phyloP scores from a whole-genome alignment of 2,888 invertebrate genomes.

The Axea sp. region DNA sequence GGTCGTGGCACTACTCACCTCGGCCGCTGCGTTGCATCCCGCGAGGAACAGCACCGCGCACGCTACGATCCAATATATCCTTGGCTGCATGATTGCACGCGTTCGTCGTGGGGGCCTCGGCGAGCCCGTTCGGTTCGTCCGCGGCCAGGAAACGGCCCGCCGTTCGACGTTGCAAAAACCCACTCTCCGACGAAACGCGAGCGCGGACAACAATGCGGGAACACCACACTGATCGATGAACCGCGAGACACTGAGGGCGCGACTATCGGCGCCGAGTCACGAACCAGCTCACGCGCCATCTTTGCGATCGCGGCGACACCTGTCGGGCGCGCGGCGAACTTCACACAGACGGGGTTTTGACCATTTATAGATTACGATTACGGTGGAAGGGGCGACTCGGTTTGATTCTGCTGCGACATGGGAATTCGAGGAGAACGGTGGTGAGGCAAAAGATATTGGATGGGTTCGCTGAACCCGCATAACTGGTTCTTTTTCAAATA shows the following conservation, averaged over 20 bases:
- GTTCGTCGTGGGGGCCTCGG: constrained; percentile 39
- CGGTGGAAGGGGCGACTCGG: too few relatives aligned
- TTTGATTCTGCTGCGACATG: too few relatives aligned
- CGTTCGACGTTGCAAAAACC: constrained; percentile 67
- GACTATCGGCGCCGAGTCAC: constrained; percentile 68
- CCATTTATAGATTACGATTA: constrained; percentile 41
- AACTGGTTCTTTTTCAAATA: too few relatives aligned
- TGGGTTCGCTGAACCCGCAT: too few relatives aligned
- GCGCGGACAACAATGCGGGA: constrained; percentile 75
- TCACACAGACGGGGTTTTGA: constrained; percentile 13
- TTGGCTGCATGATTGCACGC: constrained; percentile 83
- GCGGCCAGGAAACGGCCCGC: constrained; percentile 58
- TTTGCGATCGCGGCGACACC: background rate
- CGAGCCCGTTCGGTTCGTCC: constrained; percentile 58
- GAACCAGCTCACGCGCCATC: constrained; percentile 20
- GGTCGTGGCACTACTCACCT: constrained; percentile 82
- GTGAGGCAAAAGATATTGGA: too few relatives aligned
- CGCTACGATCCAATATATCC: constrained; percentile 87
- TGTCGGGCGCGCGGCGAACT: background rate
- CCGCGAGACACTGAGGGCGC: constrained; percentile 78
- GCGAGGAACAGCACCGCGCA: constrained; percentile 86
- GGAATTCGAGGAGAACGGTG: too few relatives aligned
- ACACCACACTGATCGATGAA: constrained; percentile 79
- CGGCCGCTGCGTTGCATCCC: constrained; percentile 87
- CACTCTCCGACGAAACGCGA: constrained; percentile 62